These are phyloP conservation scores for Dicranocentrus wangi DNA, from an alignment of 2,888 invertebrate genomes.

Conservation along the genomic window DNA sequence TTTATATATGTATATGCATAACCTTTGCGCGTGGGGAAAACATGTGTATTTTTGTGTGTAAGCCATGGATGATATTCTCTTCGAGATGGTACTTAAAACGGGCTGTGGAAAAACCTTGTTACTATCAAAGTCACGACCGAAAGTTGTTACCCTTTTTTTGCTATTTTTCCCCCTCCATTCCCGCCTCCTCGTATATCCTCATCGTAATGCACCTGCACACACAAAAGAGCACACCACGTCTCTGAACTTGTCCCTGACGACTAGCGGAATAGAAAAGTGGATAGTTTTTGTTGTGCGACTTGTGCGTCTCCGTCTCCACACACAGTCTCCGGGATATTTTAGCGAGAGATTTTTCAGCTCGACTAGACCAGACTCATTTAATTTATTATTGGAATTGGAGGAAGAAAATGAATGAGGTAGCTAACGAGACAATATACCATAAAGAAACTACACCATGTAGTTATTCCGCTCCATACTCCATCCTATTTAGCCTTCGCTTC, in stretches of 20 bases:
- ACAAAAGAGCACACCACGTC: not conserved
- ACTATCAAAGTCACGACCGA: slow-evolving; percentile 27
- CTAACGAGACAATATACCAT: slow-evolving; percentile 38
- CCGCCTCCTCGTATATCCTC: not conserved
- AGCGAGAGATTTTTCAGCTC: too few relatives aligned
- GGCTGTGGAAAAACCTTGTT: slow-evolving; percentile 11
- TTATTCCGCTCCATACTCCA: not conserved
- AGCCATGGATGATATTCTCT: not conserved
- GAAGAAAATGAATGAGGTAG: slow-evolving; percentile 41
- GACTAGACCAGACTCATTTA: not conserved
- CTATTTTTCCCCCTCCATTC: not conserved
- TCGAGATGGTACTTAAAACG: not conserved
- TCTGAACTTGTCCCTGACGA: slow-evolving; percentile 6
- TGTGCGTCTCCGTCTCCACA: not conserved
- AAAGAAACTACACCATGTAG: slow-evolving; percentile 9
- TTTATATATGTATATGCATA: too few relatives aligned
- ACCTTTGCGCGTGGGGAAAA: not conserved
- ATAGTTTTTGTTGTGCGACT: slow-evolving; percentile 2
- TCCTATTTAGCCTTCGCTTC: too few relatives aligned
- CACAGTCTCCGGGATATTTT: too few relatives aligned
- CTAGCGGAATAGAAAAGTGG: not conserved
- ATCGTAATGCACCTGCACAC: not conserved
- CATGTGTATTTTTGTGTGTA: not conserved
- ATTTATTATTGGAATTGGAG: slow-evolving; percentile 33
- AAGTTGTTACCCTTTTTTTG: slow-evolving; percentile 23